Conservation (phyloP, 2,888 invertebrate species). For the Oscheius onirici region DNA sequence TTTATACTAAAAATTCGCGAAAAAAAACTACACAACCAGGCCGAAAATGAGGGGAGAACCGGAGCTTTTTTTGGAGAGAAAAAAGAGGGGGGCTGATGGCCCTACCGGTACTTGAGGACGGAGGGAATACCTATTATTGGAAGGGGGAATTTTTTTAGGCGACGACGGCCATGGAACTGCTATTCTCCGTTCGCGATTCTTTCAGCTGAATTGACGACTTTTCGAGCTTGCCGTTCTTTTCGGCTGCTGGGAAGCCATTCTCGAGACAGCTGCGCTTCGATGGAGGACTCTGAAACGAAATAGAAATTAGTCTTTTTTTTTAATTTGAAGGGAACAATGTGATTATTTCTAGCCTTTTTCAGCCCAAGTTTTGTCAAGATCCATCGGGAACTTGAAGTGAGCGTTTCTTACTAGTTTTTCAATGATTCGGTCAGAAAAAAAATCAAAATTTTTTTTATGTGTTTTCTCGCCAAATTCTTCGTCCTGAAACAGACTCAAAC, state of each 20-base stretch:
- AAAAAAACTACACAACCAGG: no score
- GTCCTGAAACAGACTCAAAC: no score
- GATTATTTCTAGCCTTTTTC: no score
- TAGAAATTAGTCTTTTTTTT: background rate
- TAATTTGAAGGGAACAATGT: no score
- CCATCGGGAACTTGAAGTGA: no score
- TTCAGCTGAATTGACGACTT: constrained; percentile 28
- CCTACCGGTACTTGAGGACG: constrained; percentile 20
- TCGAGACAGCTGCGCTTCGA: constrained; percentile 46
- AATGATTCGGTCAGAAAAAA: no score
- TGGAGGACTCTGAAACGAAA: constrained; percentile 37
- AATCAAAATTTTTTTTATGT: background rate
- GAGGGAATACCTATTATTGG: constrained; percentile 18
- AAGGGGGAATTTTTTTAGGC: constrained; percentile 21
- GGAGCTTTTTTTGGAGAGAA: background rate
- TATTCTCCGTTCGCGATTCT: constrained; percentile 32
- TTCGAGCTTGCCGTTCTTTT: constrained; percentile 41
- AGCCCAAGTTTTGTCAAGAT: no score
- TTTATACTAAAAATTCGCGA: no score
- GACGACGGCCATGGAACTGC: constrained; percentile 34
- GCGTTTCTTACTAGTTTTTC: no score
- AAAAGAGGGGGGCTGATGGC: constrained; percentile 3
- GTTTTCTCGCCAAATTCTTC: no score
- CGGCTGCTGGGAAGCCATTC: constrained; percentile 49
- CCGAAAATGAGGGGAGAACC: no score